A percentile compares a stretch with the other conserved stretches of the same genome.
Evolutionary conservation across 2,888 invertebrate species (phyloP).

Genomic region (Drosophila aldrichi): DNA sequence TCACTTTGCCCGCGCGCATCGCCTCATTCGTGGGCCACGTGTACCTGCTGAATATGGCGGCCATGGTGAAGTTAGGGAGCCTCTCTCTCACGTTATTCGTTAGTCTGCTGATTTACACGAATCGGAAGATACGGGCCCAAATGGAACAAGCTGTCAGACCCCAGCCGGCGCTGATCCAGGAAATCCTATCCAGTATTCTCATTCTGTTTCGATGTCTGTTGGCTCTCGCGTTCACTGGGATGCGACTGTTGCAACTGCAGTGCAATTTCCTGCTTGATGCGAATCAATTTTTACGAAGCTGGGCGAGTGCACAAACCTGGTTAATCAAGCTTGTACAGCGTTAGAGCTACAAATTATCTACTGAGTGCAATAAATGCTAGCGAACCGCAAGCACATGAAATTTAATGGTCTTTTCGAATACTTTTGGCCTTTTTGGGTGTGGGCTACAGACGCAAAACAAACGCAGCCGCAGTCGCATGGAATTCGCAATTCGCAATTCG

Average conservation of each 20-base stretch:
- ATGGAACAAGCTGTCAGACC: neutral
- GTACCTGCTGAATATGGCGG: constrained; percentile 29
- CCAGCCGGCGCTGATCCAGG: neutral
- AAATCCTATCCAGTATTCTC: neutral
- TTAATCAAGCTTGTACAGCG: constrained; percentile 19
- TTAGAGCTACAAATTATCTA: constrained; percentile 59
- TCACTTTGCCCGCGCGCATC: constrained; percentile 29
- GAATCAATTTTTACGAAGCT: neutral
- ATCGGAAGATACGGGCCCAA: neutral
- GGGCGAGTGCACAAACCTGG: constrained; percentile 32
- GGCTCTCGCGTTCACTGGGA: neutral
- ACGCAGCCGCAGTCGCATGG: constrained; percentile 5
- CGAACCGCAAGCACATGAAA: constrained; percentile 57
- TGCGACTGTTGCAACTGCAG: constrained; percentile 5
- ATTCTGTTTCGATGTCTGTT: neutral
- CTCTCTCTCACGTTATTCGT: neutral
- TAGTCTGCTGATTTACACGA: neutral
- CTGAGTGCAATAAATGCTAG: constrained; percentile 57
- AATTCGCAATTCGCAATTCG: constrained; percentile 28
- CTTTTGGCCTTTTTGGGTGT: constrained; percentile 24
- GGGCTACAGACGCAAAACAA: constrained; percentile 14
- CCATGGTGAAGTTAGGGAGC: constrained; percentile 10
- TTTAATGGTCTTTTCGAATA: constrained; percentile 56
- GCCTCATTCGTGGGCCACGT: constrained; percentile 6
- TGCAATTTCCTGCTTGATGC: neutral